phyloP scores from a whole-genome alignment of 2,113 vertebrate genomes.

The Numenius arquata region DNA sequence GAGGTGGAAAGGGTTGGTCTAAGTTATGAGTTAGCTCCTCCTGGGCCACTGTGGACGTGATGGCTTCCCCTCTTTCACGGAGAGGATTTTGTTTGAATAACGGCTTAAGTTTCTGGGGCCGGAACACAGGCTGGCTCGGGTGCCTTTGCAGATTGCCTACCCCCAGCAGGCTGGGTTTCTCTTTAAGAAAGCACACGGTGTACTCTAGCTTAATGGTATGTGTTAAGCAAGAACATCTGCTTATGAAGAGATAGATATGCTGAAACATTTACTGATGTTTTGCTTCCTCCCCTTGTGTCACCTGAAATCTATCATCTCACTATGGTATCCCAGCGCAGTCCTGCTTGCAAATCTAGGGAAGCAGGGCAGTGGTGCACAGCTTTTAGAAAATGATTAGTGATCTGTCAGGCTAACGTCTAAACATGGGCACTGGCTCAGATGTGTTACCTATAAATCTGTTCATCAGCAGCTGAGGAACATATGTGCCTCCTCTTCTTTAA shows the following conservation, averaged over 20 bases:
- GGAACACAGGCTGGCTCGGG: neutral
- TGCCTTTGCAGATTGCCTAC: neutral
- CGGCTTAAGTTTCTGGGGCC: neutral
- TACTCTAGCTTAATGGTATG: conserved; percentile 26
- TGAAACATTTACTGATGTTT: conserved; percentile 67
- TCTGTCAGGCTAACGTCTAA: conserved; percentile 61
- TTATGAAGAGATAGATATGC: conserved; percentile 65
- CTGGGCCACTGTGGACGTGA: no score
- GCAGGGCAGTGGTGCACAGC: conserved; percentile 45
- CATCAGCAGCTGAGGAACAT: conserved; percentile 62
- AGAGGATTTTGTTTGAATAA: neutral
- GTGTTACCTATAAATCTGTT: conserved; percentile 69
- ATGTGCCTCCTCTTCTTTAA: conserved; percentile 66
- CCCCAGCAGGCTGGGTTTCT: neutral
- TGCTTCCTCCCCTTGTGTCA: conserved; percentile 63
- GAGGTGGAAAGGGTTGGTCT: neutral
- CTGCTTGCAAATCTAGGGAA: conserved; percentile 36
- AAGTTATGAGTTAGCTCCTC: neutral
- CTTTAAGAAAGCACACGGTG: neutral
- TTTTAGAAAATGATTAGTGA: conserved; percentile 62
- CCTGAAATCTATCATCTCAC: conserved; percentile 64
- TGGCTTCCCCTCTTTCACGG: neutral
- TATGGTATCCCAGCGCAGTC: neutral
- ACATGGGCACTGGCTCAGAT: conserved; percentile 42
- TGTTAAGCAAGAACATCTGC: conserved; percentile 63